phyloP scores from a whole-genome alignment of 2,888 invertebrate species.

The Agelastica alni region DNA sequence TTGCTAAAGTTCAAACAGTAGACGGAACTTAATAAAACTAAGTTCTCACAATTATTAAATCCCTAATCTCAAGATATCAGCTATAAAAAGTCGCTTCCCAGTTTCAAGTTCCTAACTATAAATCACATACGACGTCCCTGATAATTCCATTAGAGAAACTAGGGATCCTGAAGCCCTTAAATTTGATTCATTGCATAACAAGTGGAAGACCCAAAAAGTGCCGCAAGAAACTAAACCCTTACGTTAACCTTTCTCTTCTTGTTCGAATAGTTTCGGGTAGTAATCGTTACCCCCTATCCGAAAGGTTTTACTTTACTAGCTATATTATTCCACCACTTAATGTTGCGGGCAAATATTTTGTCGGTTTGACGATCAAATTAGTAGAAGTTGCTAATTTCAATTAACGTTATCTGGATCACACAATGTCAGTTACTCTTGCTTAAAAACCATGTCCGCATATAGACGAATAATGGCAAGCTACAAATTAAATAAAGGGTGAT shows the following conservation, averaged over 20 bases:
- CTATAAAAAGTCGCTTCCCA: neutral
- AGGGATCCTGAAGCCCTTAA: conserved; percentile 8
- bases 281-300: conserved; percentile 6
- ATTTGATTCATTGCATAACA: conserved; percentile 21
- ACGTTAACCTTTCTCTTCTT: conserved; percentile 6
- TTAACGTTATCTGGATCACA: too few species aligned
- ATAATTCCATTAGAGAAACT: conserved; percentile 15
- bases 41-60: too few species aligned
- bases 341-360: conserved; percentile 13
- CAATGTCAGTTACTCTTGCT: too few species aligned
- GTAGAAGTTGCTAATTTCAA: too few species aligned
- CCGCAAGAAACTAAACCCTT: conserved; percentile 16
- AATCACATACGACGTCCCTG: conserved; percentile 16
- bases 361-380: too few species aligned
- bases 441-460: too few species aligned
- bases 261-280: conserved; percentile 9
- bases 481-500: too few species aligned
- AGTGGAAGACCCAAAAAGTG: conserved; percentile 12
- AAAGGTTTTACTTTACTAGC: neutral
- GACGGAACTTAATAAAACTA: too few species aligned
- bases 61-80: neutral
- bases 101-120: neutral
- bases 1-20: too few species aligned
- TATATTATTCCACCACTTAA: neutral
- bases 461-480: too few species aligned